Percentiles rank a stretch among this genome's conserved stretches.
Conservation (phyloP, 2,113 vertebrate genomes). For the Istiophorus platypterus region DNA sequence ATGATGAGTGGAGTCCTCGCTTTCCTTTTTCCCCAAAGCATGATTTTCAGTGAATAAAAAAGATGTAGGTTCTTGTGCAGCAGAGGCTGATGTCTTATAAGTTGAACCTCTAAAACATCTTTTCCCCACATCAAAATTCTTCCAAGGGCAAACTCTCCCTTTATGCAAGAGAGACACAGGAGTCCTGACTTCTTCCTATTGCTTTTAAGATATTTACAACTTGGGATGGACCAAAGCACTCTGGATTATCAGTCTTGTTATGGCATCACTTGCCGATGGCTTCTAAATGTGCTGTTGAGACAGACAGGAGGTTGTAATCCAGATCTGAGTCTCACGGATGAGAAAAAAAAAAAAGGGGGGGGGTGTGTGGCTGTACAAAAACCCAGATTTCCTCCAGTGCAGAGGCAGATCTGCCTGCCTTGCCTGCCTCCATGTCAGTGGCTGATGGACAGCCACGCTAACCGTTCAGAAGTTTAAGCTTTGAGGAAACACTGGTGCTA, state of each 20-base stretch:
- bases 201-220: conserved; percentile 73
- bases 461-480: conserved; percentile 14
- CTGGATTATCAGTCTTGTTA: conserved; percentile 54
- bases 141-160: conserved; percentile 21
- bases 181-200: conserved; percentile 71
- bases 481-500: neutral
- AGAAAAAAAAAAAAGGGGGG: neutral
- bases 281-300: conserved; percentile 69
- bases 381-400: conserved; percentile 29
- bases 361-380: conserved; percentile 57
- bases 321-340: conserved; percentile 27
- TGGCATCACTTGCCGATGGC: conserved; percentile 75
- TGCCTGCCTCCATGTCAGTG: conserved; percentile 13
- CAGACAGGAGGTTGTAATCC: conserved; percentile 41
- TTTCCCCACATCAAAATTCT: conserved; percentile 24
- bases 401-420: conserved; percentile 10
- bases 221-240: conserved; percentile 65
- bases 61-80: conserved; percentile 55
- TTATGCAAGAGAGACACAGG: conserved; percentile 14
- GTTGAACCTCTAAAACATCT: conserved; percentile 13
- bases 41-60: conserved; percentile 32
- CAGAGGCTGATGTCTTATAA: conserved; percentile 22
- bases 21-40: conserved; percentile 33
- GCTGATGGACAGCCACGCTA: neutral
- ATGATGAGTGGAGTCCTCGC: conserved; percentile 34